A percentile compares a stretch with the other conserved stretches of the same genome.
Evolutionary conservation across 2,113 vertebrate species (phyloP).

Genomic region (Chroicocephalus ridibundus): DNA sequence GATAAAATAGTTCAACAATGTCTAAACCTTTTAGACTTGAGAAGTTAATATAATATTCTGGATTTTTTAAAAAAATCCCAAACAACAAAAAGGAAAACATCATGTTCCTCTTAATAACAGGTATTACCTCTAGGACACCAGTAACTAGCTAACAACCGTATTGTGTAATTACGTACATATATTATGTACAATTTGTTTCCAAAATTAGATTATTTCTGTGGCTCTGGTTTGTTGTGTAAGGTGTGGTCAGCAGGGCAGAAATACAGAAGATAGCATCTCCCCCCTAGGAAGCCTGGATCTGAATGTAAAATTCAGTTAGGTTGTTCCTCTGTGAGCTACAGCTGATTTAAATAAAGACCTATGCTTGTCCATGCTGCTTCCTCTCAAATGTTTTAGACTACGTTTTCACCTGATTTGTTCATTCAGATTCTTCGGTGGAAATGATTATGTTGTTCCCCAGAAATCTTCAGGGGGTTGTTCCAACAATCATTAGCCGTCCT

Average conservation of each 20-base stretch:
- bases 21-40: not conserved
- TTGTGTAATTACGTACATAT: fast-evolving
- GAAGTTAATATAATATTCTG: not conserved
- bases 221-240: not conserved
- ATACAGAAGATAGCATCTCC: not conserved
- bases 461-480: not conserved
- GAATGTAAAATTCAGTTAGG: not conserved
- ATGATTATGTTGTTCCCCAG: not conserved
- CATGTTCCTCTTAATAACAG: not conserved
- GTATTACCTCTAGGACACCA: not conserved
- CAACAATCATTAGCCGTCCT: not conserved
- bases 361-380: not conserved
- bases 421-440: not conserved
- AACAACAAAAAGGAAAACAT: not conserved
- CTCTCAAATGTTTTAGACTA: not conserved
- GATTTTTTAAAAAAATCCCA: not conserved
- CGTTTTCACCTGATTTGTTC: not conserved
- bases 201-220: not conserved
- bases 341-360: not conserved
- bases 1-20: not conserved
- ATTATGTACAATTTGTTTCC: not conserved
- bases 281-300: not conserved
- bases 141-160: not conserved
- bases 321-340: not conserved
- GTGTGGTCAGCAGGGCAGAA: not conserved